Evolutionary conservation across 2,888 invertebrate species (phyloP).

Genomic region (Amorpha juglandis): DNA sequence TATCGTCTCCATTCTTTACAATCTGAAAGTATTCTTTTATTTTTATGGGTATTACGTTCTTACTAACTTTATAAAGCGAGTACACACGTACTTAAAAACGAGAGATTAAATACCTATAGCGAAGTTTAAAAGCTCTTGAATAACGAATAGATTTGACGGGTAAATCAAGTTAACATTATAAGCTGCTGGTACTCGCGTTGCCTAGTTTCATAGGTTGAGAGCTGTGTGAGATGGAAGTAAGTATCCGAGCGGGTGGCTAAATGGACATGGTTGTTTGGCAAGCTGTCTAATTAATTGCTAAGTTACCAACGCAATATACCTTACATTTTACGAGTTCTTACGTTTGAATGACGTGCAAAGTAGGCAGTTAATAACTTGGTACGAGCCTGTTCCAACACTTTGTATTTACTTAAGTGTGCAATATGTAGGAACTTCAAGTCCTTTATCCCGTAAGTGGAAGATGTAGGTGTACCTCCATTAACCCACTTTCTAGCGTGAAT

Average conservation of each 20-base stretch:
- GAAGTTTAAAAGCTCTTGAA: conserved; percentile 23
- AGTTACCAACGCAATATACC: conserved; percentile 52
- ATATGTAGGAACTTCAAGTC: conserved; percentile 22
- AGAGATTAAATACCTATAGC: not conserved
- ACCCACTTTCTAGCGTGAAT: conserved; percentile 16
- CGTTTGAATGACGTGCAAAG: conserved; percentile 28
- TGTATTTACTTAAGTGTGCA: conserved; percentile 21
- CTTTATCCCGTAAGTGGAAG: conserved; percentile 12
- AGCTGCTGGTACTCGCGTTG: conserved; percentile 48
- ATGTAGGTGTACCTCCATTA: conserved; percentile 19
- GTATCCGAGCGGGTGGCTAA: conserved; percentile 51
- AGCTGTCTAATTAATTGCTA: conserved; percentile 73
- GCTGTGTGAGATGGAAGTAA: conserved; percentile 52
- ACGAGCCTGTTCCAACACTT: conserved; percentile 5
- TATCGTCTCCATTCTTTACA: not conserved
- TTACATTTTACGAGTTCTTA: conserved; percentile 30
- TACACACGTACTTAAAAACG: not conserved
- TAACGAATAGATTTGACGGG: conserved; percentile 35
- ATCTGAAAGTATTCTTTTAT: not conserved
- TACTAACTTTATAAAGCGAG: not conserved
- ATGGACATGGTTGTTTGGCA: conserved; percentile 63
- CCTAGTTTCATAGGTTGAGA: conserved; percentile 52
- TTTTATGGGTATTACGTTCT: not conserved
- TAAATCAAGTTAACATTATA: conserved; percentile 53
- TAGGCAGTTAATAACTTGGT: conserved; percentile 9